phyloP scores from a whole-genome alignment of 2,888 invertebrate genomes.

The Tyria jacobaeae region DNA sequence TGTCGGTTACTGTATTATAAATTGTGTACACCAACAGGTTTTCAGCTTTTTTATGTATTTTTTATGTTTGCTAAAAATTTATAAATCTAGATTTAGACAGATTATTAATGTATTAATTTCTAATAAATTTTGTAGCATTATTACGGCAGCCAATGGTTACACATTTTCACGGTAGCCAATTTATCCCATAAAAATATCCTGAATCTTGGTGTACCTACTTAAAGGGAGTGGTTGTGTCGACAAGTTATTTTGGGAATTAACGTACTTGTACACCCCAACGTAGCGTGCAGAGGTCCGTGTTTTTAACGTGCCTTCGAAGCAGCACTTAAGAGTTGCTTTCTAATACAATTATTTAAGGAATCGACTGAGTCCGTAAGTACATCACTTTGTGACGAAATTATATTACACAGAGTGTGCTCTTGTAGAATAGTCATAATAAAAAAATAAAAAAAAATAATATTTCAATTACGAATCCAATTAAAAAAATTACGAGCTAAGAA shows the following conservation, averaged over 20 bases:
- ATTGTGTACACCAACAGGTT: too few relatives aligned
- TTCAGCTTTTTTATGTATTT: too few relatives aligned
- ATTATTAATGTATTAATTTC: too few relatives aligned
- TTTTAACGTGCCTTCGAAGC: slow-evolving; percentile 48
- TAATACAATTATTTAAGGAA: slow-evolving; percentile 40
- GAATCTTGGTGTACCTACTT: slow-evolving; percentile 38
- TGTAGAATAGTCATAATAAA: background rate
- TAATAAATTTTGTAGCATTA: too few relatives aligned
- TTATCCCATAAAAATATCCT: background rate
- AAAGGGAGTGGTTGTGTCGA: slow-evolving; percentile 70
- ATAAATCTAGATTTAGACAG: too few relatives aligned
- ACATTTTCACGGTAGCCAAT: background rate
- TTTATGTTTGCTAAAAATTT: too few relatives aligned
- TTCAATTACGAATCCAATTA: too few relatives aligned
- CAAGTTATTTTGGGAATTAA: slow-evolving; percentile 82
- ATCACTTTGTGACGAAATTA: slow-evolving; percentile 6
- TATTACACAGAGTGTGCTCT: background rate
- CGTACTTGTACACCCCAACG: slow-evolving; percentile 60
- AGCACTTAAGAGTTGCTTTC: slow-evolving; percentile 42
- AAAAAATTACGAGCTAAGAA: too few relatives aligned
- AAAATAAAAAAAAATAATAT: background rate
- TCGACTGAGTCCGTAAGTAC: slow-evolving; percentile 8
- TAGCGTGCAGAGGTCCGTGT: slow-evolving; percentile 46
- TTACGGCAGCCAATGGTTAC: too few relatives aligned
- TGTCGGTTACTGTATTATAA: too few relatives aligned